Conservation (phyloP, 2,888 invertebrate genomes). For the Uloborus plumipes region DNA sequence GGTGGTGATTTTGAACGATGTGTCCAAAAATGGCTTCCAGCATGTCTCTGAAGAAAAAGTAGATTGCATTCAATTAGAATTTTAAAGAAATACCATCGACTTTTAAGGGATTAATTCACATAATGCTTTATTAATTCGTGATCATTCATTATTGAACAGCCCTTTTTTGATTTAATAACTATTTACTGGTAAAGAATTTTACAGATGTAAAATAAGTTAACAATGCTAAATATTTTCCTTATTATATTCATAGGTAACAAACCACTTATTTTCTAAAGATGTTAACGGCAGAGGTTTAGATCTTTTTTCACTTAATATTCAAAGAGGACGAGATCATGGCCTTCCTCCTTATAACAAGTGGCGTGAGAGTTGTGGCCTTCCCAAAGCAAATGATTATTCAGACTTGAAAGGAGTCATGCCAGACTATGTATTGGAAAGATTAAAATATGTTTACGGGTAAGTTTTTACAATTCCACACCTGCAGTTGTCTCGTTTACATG, state of each 20-base stretch:
- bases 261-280: slow-evolving; percentile 68
- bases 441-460: slow-evolving; percentile 67
- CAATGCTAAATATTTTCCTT: not conserved
- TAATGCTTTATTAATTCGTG: no score
- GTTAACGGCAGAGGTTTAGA: slow-evolving; percentile 67
- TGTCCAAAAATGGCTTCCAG: no score
- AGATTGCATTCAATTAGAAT: no score
- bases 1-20: no score
- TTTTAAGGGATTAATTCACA: no score
- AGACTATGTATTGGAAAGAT: slow-evolving; percentile 67
- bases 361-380: slow-evolving; percentile 70
- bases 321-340: slow-evolving; percentile 68
- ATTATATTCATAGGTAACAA: slow-evolving; percentile 66
- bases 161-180: no score
- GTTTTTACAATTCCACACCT: not conserved
- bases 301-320: slow-evolving; percentile 68
- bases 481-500: no score
- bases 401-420: slow-evolving; percentile 67
- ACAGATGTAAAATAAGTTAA: not conserved
- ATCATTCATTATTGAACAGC: no score
- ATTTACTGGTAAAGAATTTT: no score
- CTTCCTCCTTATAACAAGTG: slow-evolving; percentile 69
- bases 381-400: slow-evolving; percentile 66
- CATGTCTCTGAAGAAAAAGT: no score
- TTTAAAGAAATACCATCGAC: no score